Conservation (phyloP, 2,113 vertebrate species). For the Ondatra zibethicus region DNA sequence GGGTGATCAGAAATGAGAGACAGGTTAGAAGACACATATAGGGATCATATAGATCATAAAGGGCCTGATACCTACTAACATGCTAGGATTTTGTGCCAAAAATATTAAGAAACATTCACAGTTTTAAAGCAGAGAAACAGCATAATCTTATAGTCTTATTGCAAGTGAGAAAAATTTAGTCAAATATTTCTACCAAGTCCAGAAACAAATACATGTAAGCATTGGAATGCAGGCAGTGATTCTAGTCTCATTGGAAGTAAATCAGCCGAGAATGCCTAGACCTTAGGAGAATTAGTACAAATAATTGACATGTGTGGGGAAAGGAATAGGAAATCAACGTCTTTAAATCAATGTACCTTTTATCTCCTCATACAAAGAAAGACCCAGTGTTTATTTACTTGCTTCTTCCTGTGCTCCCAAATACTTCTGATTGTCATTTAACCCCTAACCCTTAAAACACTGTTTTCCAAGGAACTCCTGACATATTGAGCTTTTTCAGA, state of each 20-base stretch:
- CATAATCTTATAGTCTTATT: not conserved
- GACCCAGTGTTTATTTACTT: not conserved
- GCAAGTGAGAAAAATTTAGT: not conserved
- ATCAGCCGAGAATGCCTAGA: not conserved
- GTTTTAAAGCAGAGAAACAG: not conserved
- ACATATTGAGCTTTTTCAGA: conserved; percentile 62
- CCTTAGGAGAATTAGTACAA: not conserved
- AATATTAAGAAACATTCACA: not conserved
- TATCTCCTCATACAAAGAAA: not conserved
- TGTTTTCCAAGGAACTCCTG: conserved; percentile 45
- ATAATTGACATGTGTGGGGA: not conserved
- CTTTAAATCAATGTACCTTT: not conserved
- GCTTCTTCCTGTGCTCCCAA: not conserved
- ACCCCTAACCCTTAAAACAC: conserved; percentile 45
- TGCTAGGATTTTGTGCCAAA: not conserved
- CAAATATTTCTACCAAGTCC: not conserved
- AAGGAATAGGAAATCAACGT: not conserved
- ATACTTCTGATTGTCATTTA: conserved; percentile 30
- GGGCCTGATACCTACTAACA: not conserved
- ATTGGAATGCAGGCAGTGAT: not conserved
- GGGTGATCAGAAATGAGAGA: not conserved
- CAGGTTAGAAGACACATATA: not conserved
- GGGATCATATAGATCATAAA: no score
- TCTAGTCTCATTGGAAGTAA: not conserved
- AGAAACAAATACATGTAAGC: not conserved